These are phyloP conservation scores for Napeogenes sylphis DNA, from an alignment of 2,888 invertebrate species.

Conservation along the genomic window DNA sequence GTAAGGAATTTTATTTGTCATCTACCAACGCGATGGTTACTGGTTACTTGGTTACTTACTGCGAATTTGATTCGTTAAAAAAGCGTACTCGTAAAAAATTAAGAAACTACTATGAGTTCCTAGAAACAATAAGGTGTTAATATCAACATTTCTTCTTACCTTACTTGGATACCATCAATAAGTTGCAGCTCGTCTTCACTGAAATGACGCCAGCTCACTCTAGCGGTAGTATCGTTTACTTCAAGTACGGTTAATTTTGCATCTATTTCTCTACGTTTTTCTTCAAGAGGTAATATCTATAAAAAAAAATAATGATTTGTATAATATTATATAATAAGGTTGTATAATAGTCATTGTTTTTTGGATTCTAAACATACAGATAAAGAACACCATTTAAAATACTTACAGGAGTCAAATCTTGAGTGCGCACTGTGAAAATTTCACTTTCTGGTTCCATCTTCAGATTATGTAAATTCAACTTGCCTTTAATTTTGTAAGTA, in stretches of 20 bases:
- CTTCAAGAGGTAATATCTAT: constrained; percentile 51
- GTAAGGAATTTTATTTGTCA: too few relatives aligned
- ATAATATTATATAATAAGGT: background rate
- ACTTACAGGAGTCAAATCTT: constrained; percentile 65
- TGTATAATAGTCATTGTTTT: background rate
- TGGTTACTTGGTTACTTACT: too few relatives aligned
- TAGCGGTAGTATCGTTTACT: constrained; percentile 87
- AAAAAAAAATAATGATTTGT: constrained; percentile 5
- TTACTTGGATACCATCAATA: constrained; percentile 91
- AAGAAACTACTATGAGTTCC: too few relatives aligned
- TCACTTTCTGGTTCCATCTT: constrained; percentile 87
- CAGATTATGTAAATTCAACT: constrained; percentile 85
- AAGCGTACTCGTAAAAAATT: too few relatives aligned
- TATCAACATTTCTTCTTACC: constrained; percentile 41
- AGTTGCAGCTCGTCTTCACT: constrained; percentile 87
- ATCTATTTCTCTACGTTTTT: constrained; percentile 79
- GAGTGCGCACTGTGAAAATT: constrained; percentile 85
- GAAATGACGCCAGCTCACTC: constrained; percentile 89
- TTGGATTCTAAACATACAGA: background rate
- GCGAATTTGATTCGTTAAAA: too few relatives aligned
- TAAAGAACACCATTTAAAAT: background rate
- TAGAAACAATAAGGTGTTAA: background rate
- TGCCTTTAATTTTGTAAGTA: constrained; percentile 89
- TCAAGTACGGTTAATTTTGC: constrained; percentile 85
- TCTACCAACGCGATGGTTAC: too few relatives aligned